Conservation (phyloP, 2,113 vertebrate species). For the Mesembrinibis cayennensis region DNA sequence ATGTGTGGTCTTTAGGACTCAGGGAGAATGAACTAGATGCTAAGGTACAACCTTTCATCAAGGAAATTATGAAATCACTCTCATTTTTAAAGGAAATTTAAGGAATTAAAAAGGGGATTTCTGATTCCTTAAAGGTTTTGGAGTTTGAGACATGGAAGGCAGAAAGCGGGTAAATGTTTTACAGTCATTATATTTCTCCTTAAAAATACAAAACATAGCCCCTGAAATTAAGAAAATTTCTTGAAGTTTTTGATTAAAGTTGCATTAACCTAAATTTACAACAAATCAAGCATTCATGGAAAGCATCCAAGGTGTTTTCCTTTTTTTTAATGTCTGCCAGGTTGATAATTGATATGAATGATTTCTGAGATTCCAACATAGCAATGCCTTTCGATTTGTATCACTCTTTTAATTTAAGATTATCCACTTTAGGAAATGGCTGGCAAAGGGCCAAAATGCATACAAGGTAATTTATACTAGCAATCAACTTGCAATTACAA, state of each 20-base stretch:
- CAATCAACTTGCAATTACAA: conserved; percentile 75
- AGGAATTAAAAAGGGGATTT: background rate
- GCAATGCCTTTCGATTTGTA: conserved; percentile 24
- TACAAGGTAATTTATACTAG: conserved; percentile 61
- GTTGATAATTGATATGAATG: conserved; percentile 44
- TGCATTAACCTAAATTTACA: background rate
- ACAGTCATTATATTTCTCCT: background rate
- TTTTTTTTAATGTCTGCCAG: background rate
- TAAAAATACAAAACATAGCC: background rate
- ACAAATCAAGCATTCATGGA: conserved; percentile 16
- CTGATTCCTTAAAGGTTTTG: background rate
- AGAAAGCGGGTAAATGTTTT: background rate
- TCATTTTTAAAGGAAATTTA: background rate
- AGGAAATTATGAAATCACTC: background rate
- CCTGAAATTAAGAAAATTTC: conserved; percentile 1
- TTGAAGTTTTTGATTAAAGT: conserved; percentile 18
- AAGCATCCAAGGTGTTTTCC: background rate
- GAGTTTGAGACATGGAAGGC: background rate
- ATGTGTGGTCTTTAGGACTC: background rate
- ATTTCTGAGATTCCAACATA: conserved; percentile 9
- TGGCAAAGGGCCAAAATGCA: conserved; percentile 40
- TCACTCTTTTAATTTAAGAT: conserved; percentile 72
- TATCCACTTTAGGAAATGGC: conserved; percentile 63
- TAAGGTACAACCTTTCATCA: background rate
- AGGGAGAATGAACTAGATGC: background rate